Base-by-base conservation (phyloP, 2,888 invertebrate genomes). In the Xylophagus ater region DNA sequence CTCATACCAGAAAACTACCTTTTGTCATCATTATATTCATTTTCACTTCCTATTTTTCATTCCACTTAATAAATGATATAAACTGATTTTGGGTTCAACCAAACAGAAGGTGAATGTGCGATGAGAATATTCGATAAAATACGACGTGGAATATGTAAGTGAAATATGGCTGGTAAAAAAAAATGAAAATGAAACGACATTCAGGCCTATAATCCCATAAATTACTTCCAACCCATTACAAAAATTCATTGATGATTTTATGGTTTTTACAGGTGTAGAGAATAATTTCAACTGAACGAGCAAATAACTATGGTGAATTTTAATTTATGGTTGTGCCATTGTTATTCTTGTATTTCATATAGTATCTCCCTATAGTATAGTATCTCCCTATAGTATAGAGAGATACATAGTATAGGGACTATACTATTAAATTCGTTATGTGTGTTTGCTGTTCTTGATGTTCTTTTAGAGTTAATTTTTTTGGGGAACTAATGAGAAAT, bases 201-300 rank as follows among this genome's bases (percentile, higher is more conserved):
- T 19, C 42, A 42, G 37, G 42, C 37, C 42, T 42, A 44, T 49
- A 47, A 46, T 40, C 46, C 40, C 31, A 42, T 50, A 50, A 50
- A 50, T 50, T 50, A 50, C 48, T 50, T 50, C 50, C 50, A 50
- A 50, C 48, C 49, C 50, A 50, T 50, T 50, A 49, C 50, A 45
- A 46, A 45, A 46, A 48, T 48, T 50, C 49, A 50, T 50, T 50
- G 50, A 50, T 49, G 49, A 50, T 50, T 50, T 50, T 49, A 50
- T 50, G 50, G 45, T 45, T 45, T 46, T 46, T 41, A 30, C 45
- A 46, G 48, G 43, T 39, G 42, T 44, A 46, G 46, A 40, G 38
- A 43, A 43, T 43, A 45, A 45, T 45, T 41, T 41, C 39, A 41
- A 45, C 42, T 41, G 43, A 43, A 40, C 43, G 41, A 39, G 37